Conservation (phyloP, 2,888 invertebrate genomes). For the Notodonta dromedarius region DNA sequence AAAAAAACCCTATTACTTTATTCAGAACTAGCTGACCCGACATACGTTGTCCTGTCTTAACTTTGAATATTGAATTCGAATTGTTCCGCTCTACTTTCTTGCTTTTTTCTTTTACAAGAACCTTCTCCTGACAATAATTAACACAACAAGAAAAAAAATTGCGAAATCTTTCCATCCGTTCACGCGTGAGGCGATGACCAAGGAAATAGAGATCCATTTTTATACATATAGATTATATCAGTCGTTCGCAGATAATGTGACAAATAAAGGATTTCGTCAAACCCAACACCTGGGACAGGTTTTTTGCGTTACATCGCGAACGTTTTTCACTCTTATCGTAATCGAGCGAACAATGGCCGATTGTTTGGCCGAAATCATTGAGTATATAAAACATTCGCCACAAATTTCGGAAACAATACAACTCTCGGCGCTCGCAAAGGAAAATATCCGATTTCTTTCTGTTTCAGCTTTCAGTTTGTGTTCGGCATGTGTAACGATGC, state of each 20-base stretch:
- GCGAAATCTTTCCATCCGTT: too few species aligned
- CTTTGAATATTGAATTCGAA: too few species aligned
- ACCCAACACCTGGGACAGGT: constrained; percentile 1
- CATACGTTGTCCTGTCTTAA: too few species aligned
- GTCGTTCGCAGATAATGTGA: not conserved
- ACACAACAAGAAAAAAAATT: too few species aligned
- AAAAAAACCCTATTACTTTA: not conserved
- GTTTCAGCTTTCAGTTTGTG: constrained; percentile 38
- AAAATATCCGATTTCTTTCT: constrained; percentile 43
- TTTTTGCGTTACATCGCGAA: constrained; percentile 1
- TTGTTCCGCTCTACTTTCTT: too few species aligned
- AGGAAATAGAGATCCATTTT: too few species aligned
- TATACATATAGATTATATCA: too few species aligned
- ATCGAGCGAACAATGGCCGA: constrained; percentile 66
- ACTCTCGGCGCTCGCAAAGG: constrained; percentile 35
- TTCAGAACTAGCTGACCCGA: too few species aligned
- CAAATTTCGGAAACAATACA: constrained; percentile 47
- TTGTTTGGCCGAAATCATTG: constrained; percentile 57
- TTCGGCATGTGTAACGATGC: constrained; percentile 33
- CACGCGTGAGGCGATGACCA: too few species aligned
- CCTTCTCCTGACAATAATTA: too few species aligned
- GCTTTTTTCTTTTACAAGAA: too few species aligned
- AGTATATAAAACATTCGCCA: constrained; percentile 69
- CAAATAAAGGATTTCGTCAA: not conserved
- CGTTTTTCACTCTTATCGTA: constrained; percentile 50